phyloP scores from a whole-genome alignment of 1,140 invertebrate genomes.

The Sycophaga agraensis region DNA sequence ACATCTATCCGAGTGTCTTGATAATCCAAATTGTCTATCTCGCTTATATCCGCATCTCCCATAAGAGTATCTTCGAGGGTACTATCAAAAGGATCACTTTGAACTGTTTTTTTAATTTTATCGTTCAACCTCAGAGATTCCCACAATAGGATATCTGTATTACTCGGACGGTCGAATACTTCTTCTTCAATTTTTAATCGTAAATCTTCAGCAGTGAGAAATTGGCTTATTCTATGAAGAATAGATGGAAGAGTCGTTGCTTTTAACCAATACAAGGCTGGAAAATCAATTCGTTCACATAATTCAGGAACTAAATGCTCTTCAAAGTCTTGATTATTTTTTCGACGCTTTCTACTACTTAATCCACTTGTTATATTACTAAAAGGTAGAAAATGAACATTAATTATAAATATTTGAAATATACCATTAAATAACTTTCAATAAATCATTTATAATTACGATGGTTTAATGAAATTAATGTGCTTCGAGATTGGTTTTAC shows the following conservation, averaged over 20 bases:
- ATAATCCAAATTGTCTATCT: not conserved
- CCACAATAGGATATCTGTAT: constrained; percentile 31
- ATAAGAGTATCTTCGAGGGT: not conserved
- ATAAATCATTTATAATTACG: too few relatives aligned
- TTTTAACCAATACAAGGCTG: constrained; percentile 88
- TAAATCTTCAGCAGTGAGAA: constrained; percentile 82
- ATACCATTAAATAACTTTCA: constrained; percentile 46
- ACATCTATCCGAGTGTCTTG: constrained; percentile 27
- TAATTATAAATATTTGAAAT: not conserved
- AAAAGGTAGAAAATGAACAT: not conserved
- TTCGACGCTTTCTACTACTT: constrained; percentile 56
- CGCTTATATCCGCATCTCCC: not conserved
- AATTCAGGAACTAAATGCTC: constrained; percentile 90
- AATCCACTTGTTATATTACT: constrained; percentile 39
- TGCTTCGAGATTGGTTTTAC: constrained; percentile 82
- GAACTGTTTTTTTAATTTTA: not conserved
- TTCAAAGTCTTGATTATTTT: constrained; percentile 61
- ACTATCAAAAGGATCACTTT: not conserved
- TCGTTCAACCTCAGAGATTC: constrained; percentile 32
- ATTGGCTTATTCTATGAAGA: constrained; percentile 75
- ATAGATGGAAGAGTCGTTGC: constrained; percentile 85
- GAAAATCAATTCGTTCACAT: constrained; percentile 81
- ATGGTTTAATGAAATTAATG: constrained; percentile 74
- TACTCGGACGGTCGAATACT: constrained; percentile 20
- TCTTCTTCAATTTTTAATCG: constrained; percentile 61